Percentiles rank a stretch among this genome's conserved stretches.
Conservation (phyloP, 2,888 invertebrate genomes). For the Drosophila incognita region DNA sequence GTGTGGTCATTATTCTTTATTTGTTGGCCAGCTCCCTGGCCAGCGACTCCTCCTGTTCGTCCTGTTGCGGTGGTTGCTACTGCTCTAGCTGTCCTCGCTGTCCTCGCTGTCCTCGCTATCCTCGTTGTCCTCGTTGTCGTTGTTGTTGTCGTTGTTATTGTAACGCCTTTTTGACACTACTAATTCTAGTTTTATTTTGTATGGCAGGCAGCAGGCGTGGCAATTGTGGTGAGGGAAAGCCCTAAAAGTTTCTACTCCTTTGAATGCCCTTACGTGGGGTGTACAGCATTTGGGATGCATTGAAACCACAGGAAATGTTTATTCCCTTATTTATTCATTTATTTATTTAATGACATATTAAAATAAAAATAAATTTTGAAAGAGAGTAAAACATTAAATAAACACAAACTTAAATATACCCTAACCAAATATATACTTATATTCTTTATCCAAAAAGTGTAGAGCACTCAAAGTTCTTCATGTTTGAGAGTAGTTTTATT, state of each 20-base stretch:
- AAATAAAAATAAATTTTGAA: background rate
- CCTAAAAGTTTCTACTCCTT: conserved; percentile 52
- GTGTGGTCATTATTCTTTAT: conserved; percentile 80
- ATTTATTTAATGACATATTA: background rate
- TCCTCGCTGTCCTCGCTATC: background rate
- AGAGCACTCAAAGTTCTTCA: background rate
- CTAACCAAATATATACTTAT: background rate
- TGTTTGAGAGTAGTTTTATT: background rate
- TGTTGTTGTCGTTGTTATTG: conserved; percentile 50
- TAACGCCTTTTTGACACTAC: conserved; percentile 79
- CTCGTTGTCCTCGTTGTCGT: background rate
- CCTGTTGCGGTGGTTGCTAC: conserved; percentile 3
- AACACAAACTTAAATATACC: background rate
- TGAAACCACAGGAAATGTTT: background rate
- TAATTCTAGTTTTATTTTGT: conserved; percentile 78
- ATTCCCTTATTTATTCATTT: background rate
- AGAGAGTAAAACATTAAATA: background rate
- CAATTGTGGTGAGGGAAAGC: conserved; percentile 10
- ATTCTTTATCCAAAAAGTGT: background rate
- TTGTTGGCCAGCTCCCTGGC: conserved; percentile 56
- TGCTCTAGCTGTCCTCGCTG: background rate
- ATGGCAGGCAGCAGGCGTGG: conserved; percentile 22
- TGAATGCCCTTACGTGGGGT: conserved; percentile 16
- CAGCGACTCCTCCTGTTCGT: conserved; percentile 10
- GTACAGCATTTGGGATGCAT: background rate